Base-by-base conservation (phyloP, 53 echinoderm and acorn worm species). In the Actinopyga echinites region DNA sequence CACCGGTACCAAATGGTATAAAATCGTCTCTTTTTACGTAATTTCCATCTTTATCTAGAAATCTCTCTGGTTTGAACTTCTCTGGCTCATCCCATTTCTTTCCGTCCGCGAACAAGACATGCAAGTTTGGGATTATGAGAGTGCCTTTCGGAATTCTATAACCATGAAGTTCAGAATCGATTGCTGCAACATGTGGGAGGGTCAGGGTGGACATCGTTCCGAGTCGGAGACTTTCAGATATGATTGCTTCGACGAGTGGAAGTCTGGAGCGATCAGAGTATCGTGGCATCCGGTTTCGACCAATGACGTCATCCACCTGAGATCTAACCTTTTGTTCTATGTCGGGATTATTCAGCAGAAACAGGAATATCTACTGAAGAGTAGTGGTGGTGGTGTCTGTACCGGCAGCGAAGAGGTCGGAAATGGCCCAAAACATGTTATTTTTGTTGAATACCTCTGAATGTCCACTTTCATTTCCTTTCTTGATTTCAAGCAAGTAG, bases 381-480 rank as follows among this genome's bases (percentile, higher is more conserved):
- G 81, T 62, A 7, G 81, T 80, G 2, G 81, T 26, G 3, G 61
- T 80, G 26, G 81, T 80, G 23, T 80, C 81, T 19, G 60, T 80
- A n/a, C 81, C 81, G 25, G 81, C 81, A 11, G 62, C 30, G 25
- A 80, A 80, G 10, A 80, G 81, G 12, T 80, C 81, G 21, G 81
- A 35, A 37, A 80, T 62, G 10, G 59, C 60, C 81, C 81, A 80
- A 12, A 40, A 61, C 63, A 80, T 61, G 25, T 80, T 80, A 35
- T 80, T 24, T 20, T 80, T 61, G 20, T 80, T 80, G 40, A 80
- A 80, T 17, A 36, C 36, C 2, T 80, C 42, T 33, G 17, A 31
- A 5, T 9, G 20, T 4, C 9, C 22, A 56, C 28, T 30, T 3
- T 36, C 34, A 11, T 56, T 34, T n/a, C n/a, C n/a, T 38, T 80